Evolutionary conservation across 2,888 invertebrate species (phyloP), one percentile per base, ranked within the genome.

Genomic region (Limenitis camilla): DNA sequence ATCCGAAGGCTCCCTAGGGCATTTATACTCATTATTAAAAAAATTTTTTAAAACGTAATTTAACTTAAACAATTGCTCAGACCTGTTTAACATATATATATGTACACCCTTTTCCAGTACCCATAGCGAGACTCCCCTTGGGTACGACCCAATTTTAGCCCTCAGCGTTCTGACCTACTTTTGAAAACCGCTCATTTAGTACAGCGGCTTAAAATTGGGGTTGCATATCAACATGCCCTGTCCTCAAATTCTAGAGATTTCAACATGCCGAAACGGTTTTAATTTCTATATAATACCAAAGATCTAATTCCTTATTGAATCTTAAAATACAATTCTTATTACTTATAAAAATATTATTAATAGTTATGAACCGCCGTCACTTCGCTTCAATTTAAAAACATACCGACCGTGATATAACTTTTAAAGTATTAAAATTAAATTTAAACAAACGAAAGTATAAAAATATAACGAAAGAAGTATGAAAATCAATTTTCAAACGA

Each of bases 111-210:
- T 61, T 57, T 52, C 46, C 49, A 44, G 53, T 54, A 52, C 53
- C 53, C 52, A 55, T 53, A 51, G 42, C 45, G 50, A 52, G 46
- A 46, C 61, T 76, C 76, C 78, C 78, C 70, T 72, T 76, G 77
- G 77, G 78, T 75, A 72, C 72, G 84, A 72, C 83, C 84, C 82
- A 84, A 81, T 81, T 84, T 72, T 74, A 74, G 77, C 82, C 83
- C 80, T 79, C 75, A 70, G 72, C 73, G 71, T 74, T 76, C 72
- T 82, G 85, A 85, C 85, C 85, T 74, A 86, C 73, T 82, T 86
- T 72, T 70, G 66, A 72, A 74, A 77, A 73, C 74, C 77, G 76
- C 78, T 81, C 78, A 79, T 81, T 83, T 79, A 71, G 72, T 68
- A 71, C 72, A 68, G 76, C 73, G 72, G 81, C 76, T 78, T 77